Base-by-base conservation (phyloP, 1,140 invertebrate genomes). In the Pogonognathellus flavescens region DNA sequence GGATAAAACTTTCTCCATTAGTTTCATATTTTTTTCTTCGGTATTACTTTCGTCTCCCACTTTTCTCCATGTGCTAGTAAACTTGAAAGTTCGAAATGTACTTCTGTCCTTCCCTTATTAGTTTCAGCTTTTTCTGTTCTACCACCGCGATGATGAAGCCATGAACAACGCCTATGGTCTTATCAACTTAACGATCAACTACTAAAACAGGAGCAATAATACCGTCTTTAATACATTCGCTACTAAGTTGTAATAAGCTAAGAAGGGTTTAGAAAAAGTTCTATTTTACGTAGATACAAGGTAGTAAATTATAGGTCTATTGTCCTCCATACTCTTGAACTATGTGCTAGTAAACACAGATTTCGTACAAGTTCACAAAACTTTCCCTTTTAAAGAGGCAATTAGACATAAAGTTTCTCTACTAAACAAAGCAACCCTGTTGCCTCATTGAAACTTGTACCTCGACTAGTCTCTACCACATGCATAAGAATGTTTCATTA, bases 381-480 rank as follows among this genome's bases (percentile, higher is more conserved):
- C 62, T 66, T 66, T 66, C 62, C 22, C 20, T 31, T 66, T 66
- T 66, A 66, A 66, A 66, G 62, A 66, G 62, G 62, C 62, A 66
- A 66, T 66, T 66, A 66, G 62, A 66, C 10, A 66, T 66, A 25
- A 31, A 66, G 62, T 66, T 66, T 25, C 62, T 66, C 14, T 66
- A 41, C 62, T 66, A 25, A 25, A 66, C 25, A 25, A 25, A 25
- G 20, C 22, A 66, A 25, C 25, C 25, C 22, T 25, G 22, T 25
- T 66, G 22, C 62, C 5, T 66, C 62, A 66, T 66, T 25, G 62
- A 9, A 14, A 66, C 10, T 25, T 25, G 20, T 25, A 62, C n/a
- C 20, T 1, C 10, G 4, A 9, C 18, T 62, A 18, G 18, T 22
- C 7, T 25, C 62, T 25, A 14, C 25, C 11, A 11, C 62, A 22